Conservation (phyloP, 2,888 invertebrate genomes). For the Sialis fuliginosa region DNA sequence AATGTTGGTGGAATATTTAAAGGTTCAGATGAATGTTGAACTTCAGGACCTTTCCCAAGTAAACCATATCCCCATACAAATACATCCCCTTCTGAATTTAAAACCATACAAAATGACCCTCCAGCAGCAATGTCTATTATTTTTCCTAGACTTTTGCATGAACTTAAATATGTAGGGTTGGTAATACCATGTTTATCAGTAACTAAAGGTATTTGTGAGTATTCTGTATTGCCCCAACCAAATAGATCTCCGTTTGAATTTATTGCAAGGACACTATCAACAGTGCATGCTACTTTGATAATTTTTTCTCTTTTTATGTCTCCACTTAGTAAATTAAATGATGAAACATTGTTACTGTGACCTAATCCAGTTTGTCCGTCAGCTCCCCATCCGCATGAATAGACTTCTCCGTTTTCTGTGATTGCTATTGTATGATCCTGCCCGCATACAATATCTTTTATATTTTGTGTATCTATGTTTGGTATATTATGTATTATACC, state of each 20-base stretch:
- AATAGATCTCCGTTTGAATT: slow-evolving; percentile 81
- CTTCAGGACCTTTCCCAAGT: slow-evolving; percentile 72
- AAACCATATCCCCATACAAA: slow-evolving; percentile 92
- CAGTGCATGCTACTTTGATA: slow-evolving; percentile 57
- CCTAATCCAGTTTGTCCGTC: slow-evolving; percentile 88
- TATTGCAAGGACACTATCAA: slow-evolving; percentile 77
- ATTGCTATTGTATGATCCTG: slow-evolving; percentile 81
- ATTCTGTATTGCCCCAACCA: slow-evolving; percentile 96
- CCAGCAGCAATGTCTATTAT: slow-evolving; percentile 68
- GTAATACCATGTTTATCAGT: slow-evolving; percentile 50
- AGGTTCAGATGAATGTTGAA: slow-evolving; percentile 46
- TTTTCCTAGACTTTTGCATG: slow-evolving; percentile 50
- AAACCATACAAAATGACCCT: slow-evolving; percentile 68
- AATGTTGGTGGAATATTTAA: slow-evolving; percentile 57
- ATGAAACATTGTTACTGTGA: slow-evolving; percentile 38
- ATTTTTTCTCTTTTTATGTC: slow-evolving; percentile 72
- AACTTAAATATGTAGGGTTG: slow-evolving; percentile 43
- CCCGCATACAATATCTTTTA: slow-evolving; percentile 61
- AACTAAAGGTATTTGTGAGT: slow-evolving; percentile 54
- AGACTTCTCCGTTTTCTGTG: slow-evolving; percentile 64
- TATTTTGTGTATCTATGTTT: slow-evolving; percentile 38
- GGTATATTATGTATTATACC: slow-evolving; percentile 47
- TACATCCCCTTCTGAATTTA: slow-evolving; percentile 68
- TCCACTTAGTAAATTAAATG: slow-evolving; percentile 48
- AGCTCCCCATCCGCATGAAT: slow-evolving; percentile 82